These are phyloP conservation scores for Smittia sp. DNA, from an alignment of 2,888 invertebrate genomes.

Conservation along the genomic window DNA sequence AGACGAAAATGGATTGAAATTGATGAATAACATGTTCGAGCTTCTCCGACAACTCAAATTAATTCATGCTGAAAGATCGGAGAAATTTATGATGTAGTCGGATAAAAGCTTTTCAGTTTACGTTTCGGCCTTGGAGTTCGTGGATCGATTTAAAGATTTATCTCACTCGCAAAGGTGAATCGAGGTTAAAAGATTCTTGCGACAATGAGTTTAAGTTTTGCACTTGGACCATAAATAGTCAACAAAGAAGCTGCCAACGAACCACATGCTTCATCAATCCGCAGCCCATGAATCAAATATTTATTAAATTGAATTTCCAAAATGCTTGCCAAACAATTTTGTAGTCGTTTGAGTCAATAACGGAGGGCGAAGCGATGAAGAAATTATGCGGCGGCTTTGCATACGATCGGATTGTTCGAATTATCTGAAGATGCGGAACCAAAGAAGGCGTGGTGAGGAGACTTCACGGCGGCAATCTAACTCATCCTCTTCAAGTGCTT, in stretches of 20 bases:
- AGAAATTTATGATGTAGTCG: neutral
- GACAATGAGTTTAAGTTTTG: neutral
- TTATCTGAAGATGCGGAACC: slow-evolving; percentile 6
- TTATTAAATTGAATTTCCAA: slow-evolving; percentile 24
- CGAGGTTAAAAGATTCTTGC: neutral
- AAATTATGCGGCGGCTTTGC: neutral
- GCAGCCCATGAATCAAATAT: slow-evolving; percentile 22
- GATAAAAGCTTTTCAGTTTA: neutral
- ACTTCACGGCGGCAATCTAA: neutral
- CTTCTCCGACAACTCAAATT: neutral
- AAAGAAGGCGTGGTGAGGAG: slow-evolving; percentile 25
- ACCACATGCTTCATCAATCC: slow-evolving; percentile 27
- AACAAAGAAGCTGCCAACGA: slow-evolving; percentile 2
- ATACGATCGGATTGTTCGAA: neutral
- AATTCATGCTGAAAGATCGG: neutral
- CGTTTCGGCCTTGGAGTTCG: too few species aligned
- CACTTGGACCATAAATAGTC: slow-evolving; percentile 25
- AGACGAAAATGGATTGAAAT: neutral
- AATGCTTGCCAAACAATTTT: neutral
- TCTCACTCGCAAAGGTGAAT: neutral
- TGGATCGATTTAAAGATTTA: too few species aligned
- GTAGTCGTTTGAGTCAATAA: slow-evolving; percentile 4
- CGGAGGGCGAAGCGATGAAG: neutral
- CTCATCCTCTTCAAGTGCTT: slow-evolving; percentile 16
- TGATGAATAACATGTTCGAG: neutral